Conservation (phyloP, 2,888 invertebrate species). For the Cotesia congregata region DNA sequence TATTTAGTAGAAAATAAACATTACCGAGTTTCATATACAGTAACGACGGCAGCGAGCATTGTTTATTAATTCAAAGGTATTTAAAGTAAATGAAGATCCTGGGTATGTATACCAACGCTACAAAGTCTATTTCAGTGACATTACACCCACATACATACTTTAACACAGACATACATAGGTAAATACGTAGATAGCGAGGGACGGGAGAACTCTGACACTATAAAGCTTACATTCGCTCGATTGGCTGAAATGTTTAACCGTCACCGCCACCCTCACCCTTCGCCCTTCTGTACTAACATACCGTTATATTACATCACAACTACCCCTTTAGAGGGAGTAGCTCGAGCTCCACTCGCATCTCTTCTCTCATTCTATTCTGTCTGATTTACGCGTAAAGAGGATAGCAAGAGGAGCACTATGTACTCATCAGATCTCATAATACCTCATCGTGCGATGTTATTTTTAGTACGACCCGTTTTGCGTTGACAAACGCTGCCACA, state of each 20-base stretch:
- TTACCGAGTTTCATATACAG: not conserved
- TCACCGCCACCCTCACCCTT: not conserved
- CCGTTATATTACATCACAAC: conserved; percentile 25
- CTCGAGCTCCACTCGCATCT: not conserved
- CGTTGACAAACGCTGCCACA: not conserved
- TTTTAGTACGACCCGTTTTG: not conserved
- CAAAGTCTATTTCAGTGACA: conserved; percentile 16
- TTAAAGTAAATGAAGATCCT: conserved; percentile 16
- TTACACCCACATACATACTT: not conserved
- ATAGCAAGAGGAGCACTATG: not conserved
- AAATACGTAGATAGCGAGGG: conserved; percentile 11
- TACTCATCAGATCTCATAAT: not conserved
- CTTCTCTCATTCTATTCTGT: not conserved
- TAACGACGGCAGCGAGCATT: conserved; percentile 14
- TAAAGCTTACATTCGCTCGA: conserved; percentile 35
- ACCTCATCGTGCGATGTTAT: not conserved
- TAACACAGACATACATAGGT: not conserved
- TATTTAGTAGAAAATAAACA: not conserved
- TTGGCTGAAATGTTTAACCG: conserved; percentile 27
- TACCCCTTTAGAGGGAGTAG: not conserved
- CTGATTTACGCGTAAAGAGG: not conserved
- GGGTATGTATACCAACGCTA: conserved; percentile 8
- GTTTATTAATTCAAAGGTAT: conserved; percentile 19
- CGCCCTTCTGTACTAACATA: conserved; percentile 10
- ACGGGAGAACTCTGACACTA: conserved; percentile 30